Evolutionary conservation across 2,888 invertebrate species (phyloP), one percentile per base, ranked within the genome.

Genomic region (Phaedon cochleariae): DNA sequence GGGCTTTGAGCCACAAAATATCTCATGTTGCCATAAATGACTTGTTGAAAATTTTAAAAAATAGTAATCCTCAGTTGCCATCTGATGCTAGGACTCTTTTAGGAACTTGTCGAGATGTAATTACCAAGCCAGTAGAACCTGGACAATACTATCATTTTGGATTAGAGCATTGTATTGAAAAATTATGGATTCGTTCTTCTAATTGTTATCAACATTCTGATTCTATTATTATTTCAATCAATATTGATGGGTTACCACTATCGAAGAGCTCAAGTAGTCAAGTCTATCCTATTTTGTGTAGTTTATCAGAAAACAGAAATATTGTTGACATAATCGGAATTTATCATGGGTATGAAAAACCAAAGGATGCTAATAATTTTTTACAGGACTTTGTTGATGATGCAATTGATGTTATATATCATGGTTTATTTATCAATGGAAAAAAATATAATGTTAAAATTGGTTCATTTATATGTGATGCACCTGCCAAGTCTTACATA

Each of bases 251-350:
- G n/a, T n/a, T n/a, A n/a, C n/a, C n/a, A n/a, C n/a, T n/a, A n/a
- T n/a, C n/a, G n/a, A 71, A 73, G 63, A 64, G 70, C 54, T 60
- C 66, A 26, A 29, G 51, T n/a, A 65, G 65, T 59, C 67, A 69
- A 22, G 64, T 69, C 1, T 74, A 73, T 70, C 72, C 71, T 54
- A 74, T 75, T 55, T 55, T 72, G 46, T 64, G 67, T 61, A 67
- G 59, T 55, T 21, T 71, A 51, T 60, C 15, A 53, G 21, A 64
- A 49, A 61, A 67, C 52, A 31, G 59, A 59, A 61, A 66, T 34
- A 41, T 61, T 59, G 64, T 74, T 18, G 69, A 71, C 64, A 62
- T 73, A 10, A 31, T 72, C 18, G 72, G 73, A 12, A 61, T 69
- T 6, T 75, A 66, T 29, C 65, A 66, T 71, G 64, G 67, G 48